phyloP scores from a whole-genome alignment of 2,113 vertebrate species.

The Cathartes aura region DNA sequence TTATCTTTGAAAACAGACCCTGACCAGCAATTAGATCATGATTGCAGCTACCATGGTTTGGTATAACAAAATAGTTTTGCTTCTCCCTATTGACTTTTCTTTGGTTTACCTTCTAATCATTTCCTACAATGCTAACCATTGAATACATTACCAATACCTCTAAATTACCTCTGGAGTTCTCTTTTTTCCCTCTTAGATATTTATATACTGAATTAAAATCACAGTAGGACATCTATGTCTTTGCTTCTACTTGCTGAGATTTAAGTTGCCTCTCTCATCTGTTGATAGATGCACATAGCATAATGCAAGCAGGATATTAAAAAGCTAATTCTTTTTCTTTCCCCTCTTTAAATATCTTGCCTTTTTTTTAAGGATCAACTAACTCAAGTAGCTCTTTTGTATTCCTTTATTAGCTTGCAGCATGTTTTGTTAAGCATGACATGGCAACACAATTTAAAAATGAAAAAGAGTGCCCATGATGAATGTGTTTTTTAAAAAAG shows the following conservation, averaged over 20 bases:
- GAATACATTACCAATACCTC: constrained; percentile 6
- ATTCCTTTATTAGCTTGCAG: constrained; percentile 14
- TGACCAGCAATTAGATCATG: not conserved
- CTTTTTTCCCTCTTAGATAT: not conserved
- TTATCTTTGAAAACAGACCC: not conserved
- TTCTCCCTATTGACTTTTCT: not conserved
- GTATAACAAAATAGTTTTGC: not conserved
- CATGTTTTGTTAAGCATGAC: constrained; percentile 32
- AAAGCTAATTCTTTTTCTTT: constrained; percentile 32
- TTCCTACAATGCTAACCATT: not conserved
- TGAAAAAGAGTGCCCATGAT: not conserved
- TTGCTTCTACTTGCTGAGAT: constrained; percentile 20
- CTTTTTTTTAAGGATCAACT: not conserved
- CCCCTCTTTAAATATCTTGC: not conserved
- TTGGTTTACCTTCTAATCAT: not conserved
- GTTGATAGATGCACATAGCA: not conserved
- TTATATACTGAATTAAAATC: constrained; percentile 63
- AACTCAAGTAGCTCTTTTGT: not conserved
- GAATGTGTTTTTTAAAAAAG: not conserved
- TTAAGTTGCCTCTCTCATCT: constrained; percentile 17
- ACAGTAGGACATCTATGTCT: constrained; percentile 23
- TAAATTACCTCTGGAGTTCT: not conserved
- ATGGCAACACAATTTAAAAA: constrained; percentile 6
- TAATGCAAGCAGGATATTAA: constrained; percentile 50
- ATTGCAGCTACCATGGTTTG: not conserved